A percentile compares a stretch with the other conserved stretches of the same genome.
These are phyloP conservation scores for Eriocheir sinensis DNA, from an alignment of 1,140 invertebrate genomes.

Conservation along the genomic window DNA sequence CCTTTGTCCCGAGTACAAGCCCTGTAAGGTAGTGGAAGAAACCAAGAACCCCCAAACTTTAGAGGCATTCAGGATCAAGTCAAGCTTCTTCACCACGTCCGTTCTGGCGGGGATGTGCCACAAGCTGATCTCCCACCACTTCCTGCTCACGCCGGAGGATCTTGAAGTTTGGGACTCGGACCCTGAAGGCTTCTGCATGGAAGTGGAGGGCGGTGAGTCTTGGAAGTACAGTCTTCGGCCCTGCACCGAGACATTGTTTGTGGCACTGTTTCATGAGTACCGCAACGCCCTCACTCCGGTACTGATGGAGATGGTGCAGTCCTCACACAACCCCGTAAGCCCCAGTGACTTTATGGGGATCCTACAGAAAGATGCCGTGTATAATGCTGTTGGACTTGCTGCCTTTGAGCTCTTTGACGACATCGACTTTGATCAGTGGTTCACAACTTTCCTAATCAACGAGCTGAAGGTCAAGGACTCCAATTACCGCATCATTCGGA, in stretches of 20 bases:
- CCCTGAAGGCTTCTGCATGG: constrained; percentile 90
- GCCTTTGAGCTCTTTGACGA: constrained; percentile 96
- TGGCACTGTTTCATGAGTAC: constrained; percentile 92
- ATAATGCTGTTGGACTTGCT: constrained; percentile 94
- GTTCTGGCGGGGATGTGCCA: constrained; percentile 90
- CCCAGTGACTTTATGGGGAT: constrained; percentile 89
- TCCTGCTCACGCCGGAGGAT: constrained; percentile 91
- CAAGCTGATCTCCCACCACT: constrained; percentile 93
- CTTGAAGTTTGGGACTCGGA: constrained; percentile 94
- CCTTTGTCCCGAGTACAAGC: constrained; percentile 88
- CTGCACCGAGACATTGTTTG: constrained; percentile 93
- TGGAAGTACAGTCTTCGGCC: constrained; percentile 96
- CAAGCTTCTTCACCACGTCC: constrained; percentile 88
- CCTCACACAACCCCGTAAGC: constrained; percentile 85
- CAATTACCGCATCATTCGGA: constrained; percentile 93
- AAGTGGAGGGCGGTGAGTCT: constrained; percentile 86
- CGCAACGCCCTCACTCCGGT: constrained; percentile 87
- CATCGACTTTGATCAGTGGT: constrained; percentile 97
- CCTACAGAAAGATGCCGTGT: constrained; percentile 95
- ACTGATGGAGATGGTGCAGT: constrained; percentile 87
- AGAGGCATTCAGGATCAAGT: constrained; percentile 87
- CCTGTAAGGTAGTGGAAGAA: constrained; percentile 85
- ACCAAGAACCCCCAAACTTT: constrained; percentile 83
- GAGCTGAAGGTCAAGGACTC: constrained; percentile 91
- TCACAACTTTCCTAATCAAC: constrained; percentile 89